Conservation (phyloP, 2,888 invertebrate genomes). For the Cephus rjabovi region DNA sequence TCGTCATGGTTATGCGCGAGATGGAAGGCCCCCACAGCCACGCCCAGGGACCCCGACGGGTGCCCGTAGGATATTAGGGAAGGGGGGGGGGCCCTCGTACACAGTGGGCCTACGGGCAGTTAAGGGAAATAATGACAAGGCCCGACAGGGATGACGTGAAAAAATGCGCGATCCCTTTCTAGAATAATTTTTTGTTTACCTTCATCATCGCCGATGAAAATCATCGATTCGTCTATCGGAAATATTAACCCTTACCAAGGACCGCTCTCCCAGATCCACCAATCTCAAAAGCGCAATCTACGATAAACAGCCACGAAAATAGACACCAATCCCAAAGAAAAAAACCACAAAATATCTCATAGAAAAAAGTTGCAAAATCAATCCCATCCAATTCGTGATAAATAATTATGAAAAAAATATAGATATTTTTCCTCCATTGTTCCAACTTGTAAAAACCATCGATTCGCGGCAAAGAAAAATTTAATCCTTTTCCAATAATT, state of each 20-base stretch:
- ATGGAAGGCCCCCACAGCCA: conserved; percentile 11
- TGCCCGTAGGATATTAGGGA: neutral
- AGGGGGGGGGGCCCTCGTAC: neutral
- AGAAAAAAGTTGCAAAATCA: neutral
- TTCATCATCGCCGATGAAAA: neutral
- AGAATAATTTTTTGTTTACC: conserved; percentile 27
- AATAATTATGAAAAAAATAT: neutral
- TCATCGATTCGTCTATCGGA: conserved; percentile 7
- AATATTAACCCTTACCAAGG: neutral
- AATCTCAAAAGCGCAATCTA: neutral
- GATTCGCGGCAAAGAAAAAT: too few species aligned
- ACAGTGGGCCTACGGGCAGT: neutral
- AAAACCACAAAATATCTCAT: neutral
- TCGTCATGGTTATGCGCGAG: conserved; percentile 8
- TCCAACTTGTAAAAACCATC: neutral
- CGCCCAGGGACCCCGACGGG: conserved; percentile 24
- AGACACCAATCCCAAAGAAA: neutral
- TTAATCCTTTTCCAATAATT: neutral
- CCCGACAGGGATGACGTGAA: conserved; percentile 36
- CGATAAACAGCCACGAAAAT: neutral
- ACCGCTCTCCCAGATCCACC: neutral
- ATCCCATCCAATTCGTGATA: too few species aligned
- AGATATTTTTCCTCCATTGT: neutral
- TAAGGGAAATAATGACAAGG: conserved; percentile 26
- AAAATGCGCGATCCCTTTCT: conserved; percentile 39